A percentile compares a stretch with the other conserved stretches of the same genome.
These are phyloP conservation scores for Procambarus clarkii DNA, from an alignment of 1,140 invertebrate species.

Conservation along the genomic window DNA sequence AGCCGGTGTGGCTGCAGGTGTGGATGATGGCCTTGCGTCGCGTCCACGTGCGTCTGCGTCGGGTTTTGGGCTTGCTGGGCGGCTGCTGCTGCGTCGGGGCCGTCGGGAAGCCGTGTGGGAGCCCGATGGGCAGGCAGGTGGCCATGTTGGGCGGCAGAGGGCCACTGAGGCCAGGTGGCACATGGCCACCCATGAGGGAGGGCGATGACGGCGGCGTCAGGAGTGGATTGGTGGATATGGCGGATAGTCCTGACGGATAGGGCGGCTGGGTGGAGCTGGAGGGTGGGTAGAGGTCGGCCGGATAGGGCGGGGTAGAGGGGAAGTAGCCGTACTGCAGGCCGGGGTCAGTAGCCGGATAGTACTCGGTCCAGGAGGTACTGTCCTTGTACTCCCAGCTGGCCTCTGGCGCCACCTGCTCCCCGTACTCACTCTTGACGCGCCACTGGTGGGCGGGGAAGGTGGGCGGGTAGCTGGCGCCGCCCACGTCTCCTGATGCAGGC, in stretches of 20 bases:
- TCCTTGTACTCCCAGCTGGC: slow-evolving; percentile 42
- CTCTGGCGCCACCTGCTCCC: slow-evolving; percentile 27
- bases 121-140: slow-evolving; percentile 18
- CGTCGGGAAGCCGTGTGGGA: slow-evolving; percentile 20
- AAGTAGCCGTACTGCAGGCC: slow-evolving; percentile 29
- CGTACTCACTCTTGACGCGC: slow-evolving; percentile 37
- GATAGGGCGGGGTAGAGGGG: slow-evolving; percentile 39
- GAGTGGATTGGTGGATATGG: slow-evolving; percentile 20
- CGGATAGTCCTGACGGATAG: slow-evolving; percentile 5
- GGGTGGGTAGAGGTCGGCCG: slow-evolving; percentile 27
- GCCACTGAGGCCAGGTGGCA: neutral
- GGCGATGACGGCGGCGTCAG: slow-evolving; percentile 53
- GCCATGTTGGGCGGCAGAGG: slow-evolving; percentile 19
- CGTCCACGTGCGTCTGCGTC: slow-evolving; percentile 59
- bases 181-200: slow-evolving; percentile 26
- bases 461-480: neutral
- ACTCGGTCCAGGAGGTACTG: slow-evolving; percentile 17
- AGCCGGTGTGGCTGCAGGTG: slow-evolving; percentile 81
- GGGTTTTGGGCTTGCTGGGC: slow-evolving; percentile 47
- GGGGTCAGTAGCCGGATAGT: slow-evolving; percentile 8
- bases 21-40: slow-evolving; percentile 77
- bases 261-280: slow-evolving; percentile 1
- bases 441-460: neutral
- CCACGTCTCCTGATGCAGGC: slow-evolving; percentile 31
- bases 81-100: neutral